Evolutionary conservation across 2,797 vertebrate species (phyloP).

Genomic region (Thamnophis elegans): DNA sequence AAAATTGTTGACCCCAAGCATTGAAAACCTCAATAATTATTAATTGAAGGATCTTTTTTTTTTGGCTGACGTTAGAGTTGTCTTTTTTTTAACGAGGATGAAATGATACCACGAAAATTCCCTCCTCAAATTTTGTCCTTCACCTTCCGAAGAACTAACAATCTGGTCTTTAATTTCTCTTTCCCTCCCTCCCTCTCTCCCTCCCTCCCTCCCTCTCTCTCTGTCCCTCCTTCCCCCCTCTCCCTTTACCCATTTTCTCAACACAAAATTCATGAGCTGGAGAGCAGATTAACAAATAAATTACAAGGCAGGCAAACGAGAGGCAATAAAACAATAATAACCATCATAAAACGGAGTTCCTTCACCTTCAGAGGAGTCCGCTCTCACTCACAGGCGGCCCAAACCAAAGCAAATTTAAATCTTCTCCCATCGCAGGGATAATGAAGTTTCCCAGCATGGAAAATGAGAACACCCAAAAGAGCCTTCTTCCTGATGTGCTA

Average conservation of each 20-base stretch:
- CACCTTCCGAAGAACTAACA: constrained; percentile 53
- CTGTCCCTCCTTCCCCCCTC: constrained; percentile 34
- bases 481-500: background rate
- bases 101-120: constrained; percentile 48
- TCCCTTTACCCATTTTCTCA: constrained; percentile 37
- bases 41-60: constrained; percentile 71
- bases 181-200: constrained; percentile 36
- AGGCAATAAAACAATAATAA: constrained; percentile 64
- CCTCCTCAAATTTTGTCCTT: constrained; percentile 59
- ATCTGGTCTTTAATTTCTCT: constrained; percentile 38
- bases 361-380: constrained; percentile 60
- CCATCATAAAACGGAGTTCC: constrained; percentile 58
- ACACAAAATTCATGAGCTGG: constrained; percentile 70
- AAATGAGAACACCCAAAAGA: background rate
- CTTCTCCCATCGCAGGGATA: background rate
- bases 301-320: constrained; percentile 68
- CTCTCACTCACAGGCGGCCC: background rate
- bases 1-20: constrained; percentile 64
- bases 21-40: constrained; percentile 67
- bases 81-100: constrained; percentile 67
- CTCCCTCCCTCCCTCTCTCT: constrained; percentile 36
- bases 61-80: constrained; percentile 70
- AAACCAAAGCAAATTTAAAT: background rate
- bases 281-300: constrained; percentile 71
- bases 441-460: background rate